Percentiles rank a stretch among this genome's conserved stretches.
phyloP scores from a whole-genome alignment of 2,113 vertebrate species.

The Apteryx mantelli region DNA sequence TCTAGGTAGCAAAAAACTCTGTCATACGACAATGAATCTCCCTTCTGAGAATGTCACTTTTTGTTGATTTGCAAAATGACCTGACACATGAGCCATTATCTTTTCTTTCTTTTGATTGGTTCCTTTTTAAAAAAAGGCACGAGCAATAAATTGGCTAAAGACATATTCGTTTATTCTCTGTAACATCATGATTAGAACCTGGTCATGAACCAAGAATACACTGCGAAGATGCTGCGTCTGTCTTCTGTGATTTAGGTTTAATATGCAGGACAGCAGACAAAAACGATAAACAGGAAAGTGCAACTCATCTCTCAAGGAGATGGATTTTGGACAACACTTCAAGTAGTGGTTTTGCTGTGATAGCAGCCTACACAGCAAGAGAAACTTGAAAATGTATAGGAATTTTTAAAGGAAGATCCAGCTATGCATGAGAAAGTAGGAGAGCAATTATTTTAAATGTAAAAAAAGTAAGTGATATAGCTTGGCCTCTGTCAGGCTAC shows the following conservation, averaged over 20 bases:
- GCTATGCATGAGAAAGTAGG: background rate
- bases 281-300: background rate
- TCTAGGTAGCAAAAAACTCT: background rate
- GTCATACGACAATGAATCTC: background rate
- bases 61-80: background rate
- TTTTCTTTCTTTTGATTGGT: background rate
- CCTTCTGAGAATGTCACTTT: background rate
- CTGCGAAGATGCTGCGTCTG: background rate
- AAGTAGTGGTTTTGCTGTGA: background rate
- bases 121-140: background rate
- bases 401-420: background rate
- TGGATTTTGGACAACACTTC: background rate
- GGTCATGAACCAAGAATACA: background rate
- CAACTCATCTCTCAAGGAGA: background rate
- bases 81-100: background rate
- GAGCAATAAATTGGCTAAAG: background rate
- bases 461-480: background rate
- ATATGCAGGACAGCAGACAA: background rate
- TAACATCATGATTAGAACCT: background rate
- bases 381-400: background rate
- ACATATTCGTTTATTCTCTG: background rate
- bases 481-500: background rate
- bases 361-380: background rate
- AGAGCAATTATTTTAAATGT: background rate
- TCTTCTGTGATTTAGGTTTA: background rate